These are phyloP conservation scores for Puffinus mauretanicus DNA, from an alignment of 2,113 vertebrate genomes.

Conservation along the genomic window DNA sequence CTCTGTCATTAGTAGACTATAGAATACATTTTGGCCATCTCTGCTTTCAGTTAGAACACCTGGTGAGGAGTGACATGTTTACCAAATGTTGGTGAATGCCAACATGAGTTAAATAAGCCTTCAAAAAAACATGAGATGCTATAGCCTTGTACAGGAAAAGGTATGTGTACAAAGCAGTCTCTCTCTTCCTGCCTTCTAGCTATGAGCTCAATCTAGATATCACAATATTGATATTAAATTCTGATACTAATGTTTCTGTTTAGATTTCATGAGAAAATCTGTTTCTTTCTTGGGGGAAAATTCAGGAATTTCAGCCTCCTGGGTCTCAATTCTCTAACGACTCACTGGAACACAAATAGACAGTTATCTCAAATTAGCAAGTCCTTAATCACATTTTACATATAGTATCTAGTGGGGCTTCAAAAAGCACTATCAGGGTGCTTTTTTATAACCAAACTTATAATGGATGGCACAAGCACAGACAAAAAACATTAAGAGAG, in stretches of 20 bases:
- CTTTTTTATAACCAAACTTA: neutral
- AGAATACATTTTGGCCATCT: conserved; percentile 9
- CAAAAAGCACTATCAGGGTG: neutral
- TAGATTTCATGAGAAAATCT: conserved; percentile 61
- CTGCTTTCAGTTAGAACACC: conserved; percentile 67
- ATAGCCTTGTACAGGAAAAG: conserved; percentile 30
- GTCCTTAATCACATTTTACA: neutral
- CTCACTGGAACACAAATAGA: conserved; percentile 34
- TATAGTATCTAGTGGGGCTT: neutral
- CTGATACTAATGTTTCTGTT: conserved; percentile 64
- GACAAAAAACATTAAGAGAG: neutral
- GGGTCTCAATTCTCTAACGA: conserved; percentile 45
- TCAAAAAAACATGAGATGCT: conserved; percentile 63
- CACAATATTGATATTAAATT: conserved; percentile 70
- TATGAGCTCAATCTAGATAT: conserved; percentile 49
- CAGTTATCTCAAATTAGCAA: conserved; percentile 41
- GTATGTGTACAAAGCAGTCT: conserved; percentile 43
- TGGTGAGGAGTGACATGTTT: conserved; percentile 73
- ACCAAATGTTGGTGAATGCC: conserved; percentile 73
- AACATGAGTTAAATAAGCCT: conserved; percentile 74
- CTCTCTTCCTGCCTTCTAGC: conserved; percentile 50
- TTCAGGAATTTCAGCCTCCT: conserved; percentile 44
- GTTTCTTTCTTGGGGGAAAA: conserved; percentile 43
- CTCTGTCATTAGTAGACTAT: conserved; percentile 2
- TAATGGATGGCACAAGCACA: neutral